Conservation (phyloP, 1,140 invertebrate species). For the Diabrotica virgifera region DNA sequence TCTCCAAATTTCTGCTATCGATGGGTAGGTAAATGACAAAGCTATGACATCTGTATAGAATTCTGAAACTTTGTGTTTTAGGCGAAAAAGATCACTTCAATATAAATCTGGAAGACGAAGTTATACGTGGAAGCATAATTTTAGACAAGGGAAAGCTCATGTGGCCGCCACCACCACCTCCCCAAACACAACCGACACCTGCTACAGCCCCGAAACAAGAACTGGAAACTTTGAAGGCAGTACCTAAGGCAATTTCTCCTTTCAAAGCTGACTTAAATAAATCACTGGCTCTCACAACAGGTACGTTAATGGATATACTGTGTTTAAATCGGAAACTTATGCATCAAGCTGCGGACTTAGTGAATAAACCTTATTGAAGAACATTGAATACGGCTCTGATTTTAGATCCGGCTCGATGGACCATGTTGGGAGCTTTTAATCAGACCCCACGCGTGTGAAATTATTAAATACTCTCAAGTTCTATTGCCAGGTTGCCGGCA, state of each 20-base stretch:
- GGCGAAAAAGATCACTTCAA: constrained; percentile 73
- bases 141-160: constrained; percentile 69
- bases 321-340: too few species aligned
- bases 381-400: too few species aligned
- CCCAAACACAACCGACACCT: constrained; percentile 50
- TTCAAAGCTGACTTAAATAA: constrained; percentile 62
- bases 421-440: too few species aligned
- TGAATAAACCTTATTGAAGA: too few species aligned
- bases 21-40: constrained; percentile 61
- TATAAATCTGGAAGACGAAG: constrained; percentile 82
- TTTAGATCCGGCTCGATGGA: too few species aligned
- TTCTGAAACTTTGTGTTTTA: constrained; percentile 36
- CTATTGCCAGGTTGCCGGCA: too few species aligned
- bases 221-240: constrained; percentile 46
- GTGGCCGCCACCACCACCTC: constrained; percentile 74
- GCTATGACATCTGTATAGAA: neutral
- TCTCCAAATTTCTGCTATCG: constrained; percentile 82
- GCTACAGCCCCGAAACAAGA: constrained; percentile 46
- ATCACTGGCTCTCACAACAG: constrained; percentile 68
- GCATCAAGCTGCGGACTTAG: too few species aligned
- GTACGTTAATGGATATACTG: constrained; percentile 43
- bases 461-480: too few species aligned
- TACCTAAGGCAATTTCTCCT: constrained; percentile 50
- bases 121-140: constrained; percentile 79
- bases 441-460: too few species aligned